Evolutionary conservation across 2,888 invertebrate genomes (phyloP), one percentile per base, ranked within the genome.

Genomic region (Noctua fimbriata): DNA sequence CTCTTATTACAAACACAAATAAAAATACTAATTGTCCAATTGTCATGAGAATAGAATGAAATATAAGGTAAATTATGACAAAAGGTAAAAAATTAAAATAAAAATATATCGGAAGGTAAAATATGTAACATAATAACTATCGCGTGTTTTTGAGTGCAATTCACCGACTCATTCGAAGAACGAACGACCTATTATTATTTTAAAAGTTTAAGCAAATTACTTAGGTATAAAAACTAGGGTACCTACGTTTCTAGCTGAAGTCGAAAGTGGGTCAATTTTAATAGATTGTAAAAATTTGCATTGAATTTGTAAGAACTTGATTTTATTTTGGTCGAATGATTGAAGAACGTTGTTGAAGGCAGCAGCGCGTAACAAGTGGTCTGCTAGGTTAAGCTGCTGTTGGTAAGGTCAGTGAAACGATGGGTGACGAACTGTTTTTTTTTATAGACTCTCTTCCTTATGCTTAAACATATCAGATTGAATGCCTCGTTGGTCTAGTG

Each of bases 61-160:
- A n/a, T n/a, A n/a, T n/a, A n/a, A n/a, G n/a, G n/a, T n/a, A n/a
- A n/a, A n/a, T n/a, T n/a, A n/a, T n/a, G n/a, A n/a, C n/a, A n/a
- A n/a, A n/a, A n/a, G n/a, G n/a, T n/a, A n/a, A n/a, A n/a, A n/a
- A n/a, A n/a, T n/a, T n/a, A n/a, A n/a, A n/a, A n/a, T n/a, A n/a
- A n/a, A n/a, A n/a, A n/a, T n/a, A n/a, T n/a, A n/a, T n/a, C n/a
- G n/a, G n/a, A n/a, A n/a, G n/a, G n/a, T n/a, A n/a, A n/a, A n/a
- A n/a, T n/a, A n/a, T n/a, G 32, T 36, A 36, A 47, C 36, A 3
- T 82, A 84, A 84, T 78, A 63, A 69, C 32, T 0, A 36, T 85
- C 76, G 87, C 85, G 79, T 85, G 85, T 74, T 74, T 63, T 55
- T 44, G 41, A 76, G 74, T 86, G 76, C 72, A 72, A 24, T 70